These are phyloP conservation scores for Sceloporus tristichus DNA, from an alignment of 2,113 vertebrate species.

Conservation along the genomic window DNA sequence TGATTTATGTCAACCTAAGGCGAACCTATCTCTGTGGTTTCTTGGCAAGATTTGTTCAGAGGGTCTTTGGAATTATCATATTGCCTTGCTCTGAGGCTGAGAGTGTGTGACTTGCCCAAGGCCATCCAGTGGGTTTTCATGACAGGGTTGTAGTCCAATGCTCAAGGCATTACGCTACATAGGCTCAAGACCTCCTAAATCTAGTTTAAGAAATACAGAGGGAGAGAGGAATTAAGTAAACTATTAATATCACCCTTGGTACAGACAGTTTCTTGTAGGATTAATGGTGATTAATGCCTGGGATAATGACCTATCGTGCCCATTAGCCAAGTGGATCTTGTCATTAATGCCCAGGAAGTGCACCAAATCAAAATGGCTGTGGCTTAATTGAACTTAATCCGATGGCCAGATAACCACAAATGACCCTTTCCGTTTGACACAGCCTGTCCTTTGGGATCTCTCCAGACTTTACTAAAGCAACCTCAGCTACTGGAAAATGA, in stretches of 20 bases:
- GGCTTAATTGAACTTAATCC: neutral
- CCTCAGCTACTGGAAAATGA: neutral
- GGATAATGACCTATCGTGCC: neutral
- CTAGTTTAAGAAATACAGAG: neutral
- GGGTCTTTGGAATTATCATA: too few species aligned
- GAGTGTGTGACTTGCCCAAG: too few species aligned
- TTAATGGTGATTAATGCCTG: conserved; percentile 2
- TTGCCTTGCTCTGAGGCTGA: too few species aligned
- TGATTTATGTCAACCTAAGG: too few species aligned
- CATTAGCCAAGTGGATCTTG: neutral
- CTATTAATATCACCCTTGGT: neutral
- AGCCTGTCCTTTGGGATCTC: neutral
- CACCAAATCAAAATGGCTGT: neutral
- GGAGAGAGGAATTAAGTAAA: neutral
- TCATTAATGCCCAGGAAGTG: neutral
- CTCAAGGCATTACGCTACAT: too few species aligned
- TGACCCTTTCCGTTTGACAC: neutral
- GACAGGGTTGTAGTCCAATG: too few species aligned
- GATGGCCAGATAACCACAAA: neutral
- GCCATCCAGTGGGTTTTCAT: too few species aligned
- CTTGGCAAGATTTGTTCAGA: too few species aligned
- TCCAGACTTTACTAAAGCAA: neutral
- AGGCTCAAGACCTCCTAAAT: neutral
- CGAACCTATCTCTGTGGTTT: too few species aligned
- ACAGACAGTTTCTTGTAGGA: neutral